phyloP scores from a whole-genome alignment of 2,113 vertebrate species.

The Erythrocercus mccallii region DNA sequence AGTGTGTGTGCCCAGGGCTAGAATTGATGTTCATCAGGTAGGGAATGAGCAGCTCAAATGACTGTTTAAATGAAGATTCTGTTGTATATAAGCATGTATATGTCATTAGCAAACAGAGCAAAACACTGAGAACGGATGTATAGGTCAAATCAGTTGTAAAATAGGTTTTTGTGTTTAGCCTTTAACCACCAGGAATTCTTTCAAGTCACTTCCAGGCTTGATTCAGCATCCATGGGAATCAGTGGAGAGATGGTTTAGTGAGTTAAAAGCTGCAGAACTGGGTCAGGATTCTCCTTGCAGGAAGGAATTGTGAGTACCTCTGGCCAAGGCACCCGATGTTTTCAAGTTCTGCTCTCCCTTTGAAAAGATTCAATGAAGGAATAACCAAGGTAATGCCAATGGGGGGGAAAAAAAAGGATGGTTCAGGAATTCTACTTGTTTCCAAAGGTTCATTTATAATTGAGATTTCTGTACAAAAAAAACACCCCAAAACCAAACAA shows the following conservation, averaged over 20 bases:
- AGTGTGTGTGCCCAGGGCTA: background rate
- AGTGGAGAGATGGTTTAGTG: background rate
- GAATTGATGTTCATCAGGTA: background rate
- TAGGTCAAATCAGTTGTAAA: conserved; percentile 44
- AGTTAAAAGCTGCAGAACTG: background rate
- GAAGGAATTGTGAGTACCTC: background rate
- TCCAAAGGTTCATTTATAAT: conserved; percentile 7
- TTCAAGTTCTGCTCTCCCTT: background rate
- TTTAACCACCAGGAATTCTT: background rate
- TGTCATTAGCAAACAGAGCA: background rate
- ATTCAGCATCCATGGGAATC: background rate
- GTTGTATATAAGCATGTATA: background rate
- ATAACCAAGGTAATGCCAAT: background rate
- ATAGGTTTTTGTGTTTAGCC: background rate
- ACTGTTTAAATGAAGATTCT: background rate
- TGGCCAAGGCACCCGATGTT: background rate
- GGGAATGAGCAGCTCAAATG: background rate
- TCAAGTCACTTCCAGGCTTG: background rate
- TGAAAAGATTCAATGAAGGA: background rate
- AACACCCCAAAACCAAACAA: background rate
- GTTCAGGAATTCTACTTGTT: background rate
- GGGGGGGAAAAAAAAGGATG: background rate
- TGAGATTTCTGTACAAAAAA: background rate
- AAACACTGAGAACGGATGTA: background rate
- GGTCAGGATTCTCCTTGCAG: background rate